Evolutionary conservation across 2,888 invertebrate species (phyloP), one percentile per base, ranked within the genome.

Genomic region (Homarus gammarus): DNA sequence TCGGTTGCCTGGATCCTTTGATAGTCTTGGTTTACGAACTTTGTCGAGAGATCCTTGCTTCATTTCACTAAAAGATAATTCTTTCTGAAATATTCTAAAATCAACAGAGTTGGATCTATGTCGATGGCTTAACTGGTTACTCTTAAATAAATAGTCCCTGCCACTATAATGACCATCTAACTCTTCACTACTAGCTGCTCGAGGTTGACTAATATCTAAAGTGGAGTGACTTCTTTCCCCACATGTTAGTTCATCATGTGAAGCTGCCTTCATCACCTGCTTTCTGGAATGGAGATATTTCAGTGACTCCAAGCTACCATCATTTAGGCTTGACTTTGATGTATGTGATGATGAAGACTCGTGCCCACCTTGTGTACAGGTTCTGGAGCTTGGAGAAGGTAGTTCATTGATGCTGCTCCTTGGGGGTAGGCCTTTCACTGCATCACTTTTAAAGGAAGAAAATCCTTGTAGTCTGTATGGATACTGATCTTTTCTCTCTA

Each of bases 71-170:
- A 70, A 85, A n/a, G 72, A 36, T 36, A 84, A 70, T 31, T 92
- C 89, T 64, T 87, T 86, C 18, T 88, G 86, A 22, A 90, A 83
- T n/a, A 86, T 38, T 51, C 82, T 90, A 38, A 92, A 89, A 79
- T 92, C 92, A n/a, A 92, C 89, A 0, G 92, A 92, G 78, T 90
- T 92, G 31, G 92, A 90, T 68, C 92, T 83, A 73, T 90, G 87
- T 12, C 90, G 85, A 40, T 79, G 72, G 72, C 85, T 86, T 36
- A 92, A 79, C 33, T 84, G 78, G 51, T 84, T 89, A 38, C 86
- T 82, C 81, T 61, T 64, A 72, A 83, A 83, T 27, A 56, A 33
- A 77, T 49, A 75, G 49, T 91, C 91, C 40, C 61, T 73, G 6
- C 61, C 38, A 22, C 36, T 51, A 31, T 70, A 31, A 22, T 84